Base-by-base conservation (phyloP, 2,888 invertebrate genomes). In the Troides oblongomaculatus region DNA sequence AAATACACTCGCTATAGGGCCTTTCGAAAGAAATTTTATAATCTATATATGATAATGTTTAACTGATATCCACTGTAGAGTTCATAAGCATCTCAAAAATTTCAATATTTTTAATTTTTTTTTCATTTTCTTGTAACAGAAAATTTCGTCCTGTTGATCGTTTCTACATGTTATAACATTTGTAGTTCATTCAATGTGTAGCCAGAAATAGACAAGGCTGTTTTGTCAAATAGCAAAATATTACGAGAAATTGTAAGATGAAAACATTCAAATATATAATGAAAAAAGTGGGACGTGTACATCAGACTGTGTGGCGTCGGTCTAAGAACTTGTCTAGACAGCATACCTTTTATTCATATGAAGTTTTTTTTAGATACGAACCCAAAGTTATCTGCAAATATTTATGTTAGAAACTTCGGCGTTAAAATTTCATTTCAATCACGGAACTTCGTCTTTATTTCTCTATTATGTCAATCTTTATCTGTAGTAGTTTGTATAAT, bases 301-400 rank as follows among this genome's bases (percentile, higher is more conserved):
- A 18, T 30, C 62, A 69, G 62, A 69, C 64, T 53, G 61, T 56
- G 59, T n/a, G 64, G 65, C 69, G 69, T 50, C 64, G 17, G 65
- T 56, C 43, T 62, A 61, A 64, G 57, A 56, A 57, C 61, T 61
- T 43, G 69, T 56, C 62, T 30, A 62, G 69, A 69, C 64, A 53
- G 21, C 57, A 46, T 12, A 3, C 12, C 14, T 46, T 46, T 46
- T 12, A 46, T 46, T 14, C 46, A 46, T 46, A 14, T 46, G 46
- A 8, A 30, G n/a, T 53, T 53, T 53, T n/a, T 53, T 18, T 53
- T 18, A n/a, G 53, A n/a, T 53, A n/a, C 18, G 8, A 18, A 2
- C 12, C 18, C n/a, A 53, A n/a, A 30, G 30, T 30, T n/a, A 10
- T 53, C n/a, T 50, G 1, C 50, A 50, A 50, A 2, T 53, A 12